Conservation (phyloP, 2,113 vertebrate species). For the Carassius gibelio region DNA sequence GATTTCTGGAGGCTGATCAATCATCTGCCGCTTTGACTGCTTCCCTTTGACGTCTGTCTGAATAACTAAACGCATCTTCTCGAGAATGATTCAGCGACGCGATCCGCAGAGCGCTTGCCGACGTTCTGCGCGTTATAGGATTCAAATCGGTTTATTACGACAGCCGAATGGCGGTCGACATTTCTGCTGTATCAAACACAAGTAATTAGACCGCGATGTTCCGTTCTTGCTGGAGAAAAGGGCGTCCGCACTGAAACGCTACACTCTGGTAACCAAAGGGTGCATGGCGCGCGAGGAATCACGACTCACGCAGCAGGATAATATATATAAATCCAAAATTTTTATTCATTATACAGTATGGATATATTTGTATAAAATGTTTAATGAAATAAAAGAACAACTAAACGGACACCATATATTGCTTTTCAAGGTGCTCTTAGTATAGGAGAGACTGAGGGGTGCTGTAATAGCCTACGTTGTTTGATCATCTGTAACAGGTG, state of each 20-base stretch:
- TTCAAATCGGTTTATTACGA: neutral
- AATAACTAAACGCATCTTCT: conserved; percentile 17
- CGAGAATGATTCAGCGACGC: neutral
- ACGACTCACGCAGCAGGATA: neutral
- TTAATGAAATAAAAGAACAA: neutral
- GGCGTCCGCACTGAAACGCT: neutral
- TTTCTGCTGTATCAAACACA: neutral
- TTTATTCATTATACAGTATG: neutral
- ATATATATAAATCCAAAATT: neutral
- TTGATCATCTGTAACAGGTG: neutral
- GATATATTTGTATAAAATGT: neutral
- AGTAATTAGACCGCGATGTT: neutral
- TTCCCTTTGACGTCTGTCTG: conserved; percentile 6
- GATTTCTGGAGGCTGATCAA: neutral
- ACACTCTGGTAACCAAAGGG: neutral
- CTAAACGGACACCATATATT: neutral
- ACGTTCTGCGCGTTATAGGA: neutral
- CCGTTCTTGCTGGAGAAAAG: neutral
- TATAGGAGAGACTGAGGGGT: neutral
- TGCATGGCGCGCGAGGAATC: neutral
- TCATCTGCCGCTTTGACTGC: neutral
- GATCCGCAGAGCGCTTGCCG: neutral
- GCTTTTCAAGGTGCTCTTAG: neutral
- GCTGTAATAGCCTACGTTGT: too few relatives aligned
- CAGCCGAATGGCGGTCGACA: neutral